Base-by-base conservation (phyloP, 1,140 invertebrate species). In the Augochlora pura region DNA sequence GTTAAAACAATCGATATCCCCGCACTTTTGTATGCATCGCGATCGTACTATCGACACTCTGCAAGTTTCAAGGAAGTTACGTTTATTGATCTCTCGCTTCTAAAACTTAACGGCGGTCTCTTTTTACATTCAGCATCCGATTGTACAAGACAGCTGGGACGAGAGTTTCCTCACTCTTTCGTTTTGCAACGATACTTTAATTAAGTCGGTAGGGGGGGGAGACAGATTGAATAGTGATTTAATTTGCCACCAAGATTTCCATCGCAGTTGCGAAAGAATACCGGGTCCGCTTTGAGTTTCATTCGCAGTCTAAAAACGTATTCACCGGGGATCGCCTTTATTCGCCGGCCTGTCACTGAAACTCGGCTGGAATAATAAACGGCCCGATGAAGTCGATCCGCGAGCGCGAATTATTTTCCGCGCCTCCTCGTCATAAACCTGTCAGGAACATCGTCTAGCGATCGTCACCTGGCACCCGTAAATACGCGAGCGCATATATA, bases 301-400 rank as follows among this genome's bases (percentile, higher is more conserved):
- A 73, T 79, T 32, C 9, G 73, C 23, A 76, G 71, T 83, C 72
- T 83, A 80, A 85, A 86, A 80, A 64, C 80, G 62, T 68, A 64
- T 72, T 71, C 54, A 57, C n/a, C n/a, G 32, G 39, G 59, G 57
- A 82, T 76, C 59, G 70, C 75, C 69, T 82, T 87, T 85, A 72
- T 80, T 86, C 85, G 12, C 67, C 27, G 39, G 57, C 75, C 77
- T 77, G 85, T 85, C 80, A 57, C 83, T 25, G 49, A 42, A 57
- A 73, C 60, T 67, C 54, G 75, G 60, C 25, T 86, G 76, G 77
- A 87, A 88, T 88, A 88, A 87, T 74, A 88, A 88, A 82, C 83
- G 71, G 81, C 14, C 14, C 49, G 63, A 63, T 42, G 57, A 70
- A 72, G 66, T 66, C 65, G 76, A 85, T 81, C 16, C 59, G 46